Evolutionary conservation across 2,888 invertebrate genomes (phyloP).

Genomic region (Yponomeuta evonymella): DNA sequence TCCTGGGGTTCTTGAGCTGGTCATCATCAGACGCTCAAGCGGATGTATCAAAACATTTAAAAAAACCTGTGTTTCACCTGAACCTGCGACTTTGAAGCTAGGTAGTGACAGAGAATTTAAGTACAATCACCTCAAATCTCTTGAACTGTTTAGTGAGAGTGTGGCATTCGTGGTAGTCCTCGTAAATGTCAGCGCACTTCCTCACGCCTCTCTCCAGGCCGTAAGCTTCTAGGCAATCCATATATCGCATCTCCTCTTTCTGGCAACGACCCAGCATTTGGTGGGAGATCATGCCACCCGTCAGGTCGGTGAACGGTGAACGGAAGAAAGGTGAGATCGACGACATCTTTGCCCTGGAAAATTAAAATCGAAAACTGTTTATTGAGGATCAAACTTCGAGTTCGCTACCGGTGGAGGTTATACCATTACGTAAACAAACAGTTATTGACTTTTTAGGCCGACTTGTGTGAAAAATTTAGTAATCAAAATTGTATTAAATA

Average conservation of each 20-base stretch:
- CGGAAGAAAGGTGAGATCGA: slow-evolving; percentile 80
- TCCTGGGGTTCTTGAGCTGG: too few relatives aligned
- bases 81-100: too few relatives aligned
- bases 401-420: slow-evolving; percentile 23
- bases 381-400: background rate
- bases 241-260: slow-evolving; percentile 80
- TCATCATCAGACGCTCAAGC: too few relatives aligned
- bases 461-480: background rate
- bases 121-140: slow-evolving; percentile 69
- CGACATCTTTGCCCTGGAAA: slow-evolving; percentile 62
- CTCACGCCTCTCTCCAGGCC: slow-evolving; percentile 79
- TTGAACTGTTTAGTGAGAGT: slow-evolving; percentile 74
- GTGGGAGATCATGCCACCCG: slow-evolving; percentile 78
- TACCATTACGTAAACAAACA: slow-evolving; percentile 23
- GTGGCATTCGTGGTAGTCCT: slow-evolving; percentile 84
- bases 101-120: too few relatives aligned
- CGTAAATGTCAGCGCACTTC: slow-evolving; percentile 79
- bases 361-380: background rate
- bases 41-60: too few relatives aligned
- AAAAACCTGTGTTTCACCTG: too few relatives aligned
- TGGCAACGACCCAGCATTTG: slow-evolving; percentile 81
- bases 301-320: slow-evolving; percentile 83
- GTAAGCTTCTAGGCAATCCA: slow-evolving; percentile 89
- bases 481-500: background rate
- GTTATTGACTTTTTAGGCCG: slow-evolving; percentile 34